phyloP scores from a whole-genome alignment of 2,888 invertebrate genomes.

The Nineta flava region DNA sequence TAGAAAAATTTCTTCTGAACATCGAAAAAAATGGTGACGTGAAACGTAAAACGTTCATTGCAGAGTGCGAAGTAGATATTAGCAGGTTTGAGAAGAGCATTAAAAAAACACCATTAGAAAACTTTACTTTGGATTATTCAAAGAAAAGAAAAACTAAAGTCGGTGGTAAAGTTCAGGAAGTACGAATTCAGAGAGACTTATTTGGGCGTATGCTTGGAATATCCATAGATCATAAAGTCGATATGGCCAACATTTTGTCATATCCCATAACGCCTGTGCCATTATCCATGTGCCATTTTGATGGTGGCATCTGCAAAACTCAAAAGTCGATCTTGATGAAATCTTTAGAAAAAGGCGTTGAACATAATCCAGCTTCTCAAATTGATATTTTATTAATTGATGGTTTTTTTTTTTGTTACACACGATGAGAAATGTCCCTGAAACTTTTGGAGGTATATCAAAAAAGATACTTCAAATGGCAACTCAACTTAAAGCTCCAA shows the following conservation, averaged over 20 bases:
- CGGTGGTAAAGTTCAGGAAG: conserved; percentile 16
- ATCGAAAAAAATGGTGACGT: conserved; percentile 11
- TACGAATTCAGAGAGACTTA: conserved; percentile 12
- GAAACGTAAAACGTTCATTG: conserved; percentile 14
- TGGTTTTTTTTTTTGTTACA: conserved; percentile 20
- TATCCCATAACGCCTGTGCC: conserved; percentile 19
- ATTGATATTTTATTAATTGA: conserved; percentile 18
- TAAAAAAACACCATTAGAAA: conserved; percentile 12
- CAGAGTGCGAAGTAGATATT: conserved; percentile 14
- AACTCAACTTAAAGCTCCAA: conserved; percentile 12
- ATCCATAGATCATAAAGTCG: conserved; percentile 12
- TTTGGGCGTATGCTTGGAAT: conserved; percentile 10
- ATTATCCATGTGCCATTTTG: conserved; percentile 17
- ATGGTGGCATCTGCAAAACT: conserved; percentile 17
- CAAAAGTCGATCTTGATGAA: conserved; percentile 16
- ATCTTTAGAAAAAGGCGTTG: conserved; percentile 12
- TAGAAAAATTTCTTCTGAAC: conserved; percentile 8
- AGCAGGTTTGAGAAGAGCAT: conserved; percentile 14
- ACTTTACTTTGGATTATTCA: conserved; percentile 13
- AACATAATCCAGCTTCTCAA: conserved; percentile 9
- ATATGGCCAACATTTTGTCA: conserved; percentile 15
- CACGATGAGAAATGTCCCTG: conserved; percentile 17
- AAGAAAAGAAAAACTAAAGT: conserved; percentile 11
- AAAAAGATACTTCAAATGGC: conserved; percentile 16
- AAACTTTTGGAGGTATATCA: conserved; percentile 18